A percentile compares a stretch with the other conserved stretches of the same genome.
These are phyloP conservation scores for Cyphomyrus plagiostoma DNA, from an alignment of 2,113 vertebrate species.

Conservation along the genomic window DNA sequence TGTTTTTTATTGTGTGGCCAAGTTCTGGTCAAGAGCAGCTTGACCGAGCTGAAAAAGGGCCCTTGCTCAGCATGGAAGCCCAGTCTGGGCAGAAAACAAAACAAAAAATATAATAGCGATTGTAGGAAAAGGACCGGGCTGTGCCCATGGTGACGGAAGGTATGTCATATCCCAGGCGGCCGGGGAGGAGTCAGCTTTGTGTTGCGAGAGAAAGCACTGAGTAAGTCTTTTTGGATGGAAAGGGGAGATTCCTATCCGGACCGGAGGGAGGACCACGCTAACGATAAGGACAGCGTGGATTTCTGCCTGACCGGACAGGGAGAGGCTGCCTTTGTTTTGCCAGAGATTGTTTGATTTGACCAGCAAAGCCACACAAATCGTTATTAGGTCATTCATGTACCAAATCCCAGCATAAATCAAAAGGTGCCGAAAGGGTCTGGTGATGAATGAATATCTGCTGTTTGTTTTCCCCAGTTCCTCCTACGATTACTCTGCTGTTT, in stretches of 20 bases:
- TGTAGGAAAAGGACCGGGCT: not conserved
- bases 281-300: not conserved
- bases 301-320: not conserved
- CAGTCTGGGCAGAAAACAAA: not conserved
- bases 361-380: not conserved
- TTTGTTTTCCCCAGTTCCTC: not conserved
- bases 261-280: not conserved
- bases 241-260: conserved; percentile 20
- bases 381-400: not conserved
- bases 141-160: conserved; percentile 19
- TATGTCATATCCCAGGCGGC: conserved; percentile 20
- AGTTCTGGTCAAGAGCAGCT: not conserved
- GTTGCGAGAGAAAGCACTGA: not conserved
- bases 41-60: not conserved
- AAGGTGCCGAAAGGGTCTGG: not conserved
- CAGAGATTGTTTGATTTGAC: not conserved
- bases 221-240: conserved; percentile 9
- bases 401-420: not conserved
- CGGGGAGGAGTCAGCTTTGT: conserved; percentile 3
- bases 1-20: not conserved
- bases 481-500: not conserved
- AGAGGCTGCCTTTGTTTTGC: not conserved
- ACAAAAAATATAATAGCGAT: not conserved
- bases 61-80: not conserved
- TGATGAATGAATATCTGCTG: not conserved